Base-by-base conservation (phyloP, 2,888 invertebrate species). In the Magallana nippona region DNA sequence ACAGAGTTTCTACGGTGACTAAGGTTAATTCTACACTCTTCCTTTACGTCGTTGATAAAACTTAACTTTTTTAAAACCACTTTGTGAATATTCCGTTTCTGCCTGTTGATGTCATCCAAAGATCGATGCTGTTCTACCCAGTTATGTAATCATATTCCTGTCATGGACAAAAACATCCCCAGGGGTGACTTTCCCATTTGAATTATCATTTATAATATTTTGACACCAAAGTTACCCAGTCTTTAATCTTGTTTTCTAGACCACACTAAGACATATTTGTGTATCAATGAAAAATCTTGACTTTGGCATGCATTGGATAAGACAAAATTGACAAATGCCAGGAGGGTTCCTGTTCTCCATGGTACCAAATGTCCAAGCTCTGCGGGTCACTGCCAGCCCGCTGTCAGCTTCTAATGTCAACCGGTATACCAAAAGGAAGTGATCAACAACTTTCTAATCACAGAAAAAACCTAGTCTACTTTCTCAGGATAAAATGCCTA, bases 161-260 rank as follows among this genome's bases (percentile, higher is more conserved):
- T 71, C 44, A 11, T 32, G 15, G 71, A 27, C 13, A 71, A 32
- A 71, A 71, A 71, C 27, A 27, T 71, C 71, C 15, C 71, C 71
- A 71, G 71, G 15, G 22, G n/a, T 71, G 71, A 71, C 71, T 71
- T 71, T 71, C 19, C 32, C 22, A 27, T 22, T 27, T 32, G 32
- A 32, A 71, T 22, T 27, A 71, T 71, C 71, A 71, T 71, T 71
- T 71, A 71, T 71, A 71, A 71, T 71, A 71, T 71, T 71, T 71
- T 71, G 71, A 71, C 71, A 71, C 71, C 71, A 71, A 22, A 71
- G 71, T 71, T 71, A 71, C 71, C 71, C 71, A 15, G 60, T 22
- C 71, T 71, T 27, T 71, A 71, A 71, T 71, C 71, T 71, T 71
- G 71, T 71, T 71, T 71, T 71, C 71, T 71, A 71, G 71, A 71